A percentile compares a stretch with the other conserved stretches of the same genome.
Evolutionary conservation across 2,113 vertebrate species (phyloP).

Genomic region (Gallinago undulata): DNA sequence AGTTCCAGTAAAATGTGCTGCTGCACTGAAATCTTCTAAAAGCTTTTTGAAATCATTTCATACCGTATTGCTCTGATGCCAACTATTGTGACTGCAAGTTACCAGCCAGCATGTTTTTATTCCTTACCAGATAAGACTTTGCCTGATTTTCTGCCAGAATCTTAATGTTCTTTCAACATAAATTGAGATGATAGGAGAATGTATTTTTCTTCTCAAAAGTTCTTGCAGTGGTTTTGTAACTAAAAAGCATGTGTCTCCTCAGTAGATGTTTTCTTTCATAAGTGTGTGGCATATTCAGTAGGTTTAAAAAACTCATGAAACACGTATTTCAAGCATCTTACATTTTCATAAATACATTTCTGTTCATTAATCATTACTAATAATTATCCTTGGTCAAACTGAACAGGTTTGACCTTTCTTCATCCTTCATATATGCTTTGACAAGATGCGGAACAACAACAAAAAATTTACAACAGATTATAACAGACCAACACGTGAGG

Average conservation of each 20-base stretch:
- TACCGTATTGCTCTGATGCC: not conserved
- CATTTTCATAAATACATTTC: not conserved
- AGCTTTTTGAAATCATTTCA: not conserved
- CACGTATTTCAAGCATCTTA: not conserved
- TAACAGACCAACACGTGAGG: not conserved
- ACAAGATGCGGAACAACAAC: not conserved
- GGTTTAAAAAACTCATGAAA: not conserved
- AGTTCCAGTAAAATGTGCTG: not conserved
- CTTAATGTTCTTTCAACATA: not conserved
- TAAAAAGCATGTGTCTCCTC: not conserved
- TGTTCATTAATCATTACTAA: not conserved
- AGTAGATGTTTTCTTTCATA: not conserved
- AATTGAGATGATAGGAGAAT: not conserved
- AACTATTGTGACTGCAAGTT: not conserved
- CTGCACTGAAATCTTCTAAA: not conserved
- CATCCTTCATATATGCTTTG: not conserved
- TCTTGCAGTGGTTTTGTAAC: not conserved
- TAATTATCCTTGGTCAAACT: not conserved
- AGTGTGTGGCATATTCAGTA: not conserved
- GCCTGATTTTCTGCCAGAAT: not conserved
- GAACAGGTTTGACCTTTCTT: not conserved
- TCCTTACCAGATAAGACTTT: not conserved
- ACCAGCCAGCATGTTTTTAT: not conserved
- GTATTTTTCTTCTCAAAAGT: not conserved
- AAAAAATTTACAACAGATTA: not conserved